phyloP scores from a whole-genome alignment of 2,113 vertebrate genomes.

The Perognathus longimembris region DNA sequence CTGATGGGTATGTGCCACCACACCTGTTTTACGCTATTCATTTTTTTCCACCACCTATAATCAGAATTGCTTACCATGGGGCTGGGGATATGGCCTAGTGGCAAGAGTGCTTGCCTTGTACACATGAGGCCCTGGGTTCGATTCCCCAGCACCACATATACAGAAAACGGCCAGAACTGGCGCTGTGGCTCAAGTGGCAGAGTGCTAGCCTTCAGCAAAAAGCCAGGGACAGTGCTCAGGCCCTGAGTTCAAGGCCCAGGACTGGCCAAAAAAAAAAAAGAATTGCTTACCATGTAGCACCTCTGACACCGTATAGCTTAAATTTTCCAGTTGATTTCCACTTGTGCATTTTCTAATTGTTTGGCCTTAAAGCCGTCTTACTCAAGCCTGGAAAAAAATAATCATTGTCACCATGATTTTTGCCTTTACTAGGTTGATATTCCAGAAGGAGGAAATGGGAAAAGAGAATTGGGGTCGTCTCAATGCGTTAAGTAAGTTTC shows the following conservation, averaged over 20 bases:
- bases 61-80: constrained; percentile 29
- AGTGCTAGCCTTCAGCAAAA: too few species aligned
- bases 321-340: background rate
- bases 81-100: too few species aligned
- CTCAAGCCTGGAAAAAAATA: constrained; percentile 38
- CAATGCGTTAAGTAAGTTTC: constrained; percentile 88
- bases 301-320: background rate
- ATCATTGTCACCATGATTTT: constrained; percentile 30
- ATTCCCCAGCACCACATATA: too few species aligned
- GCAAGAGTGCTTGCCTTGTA: too few species aligned
- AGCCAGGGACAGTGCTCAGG: too few species aligned
- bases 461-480: constrained; percentile 79
- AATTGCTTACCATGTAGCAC: constrained; percentile 25
- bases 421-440: constrained; percentile 86
- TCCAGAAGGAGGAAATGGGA: constrained; percentile 84
- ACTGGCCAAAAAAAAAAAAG: too few species aligned
- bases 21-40: background rate
- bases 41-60: background rate
- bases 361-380: constrained; percentile 43
- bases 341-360: background rate
- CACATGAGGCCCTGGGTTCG: too few species aligned
- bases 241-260: too few species aligned
- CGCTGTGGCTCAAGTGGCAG: too few species aligned
- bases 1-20: background rate
- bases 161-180: too few species aligned